These are phyloP conservation scores for Oenanthe oenanthe DNA, from an alignment of 2,113 vertebrate species.

Conservation along the genomic window DNA sequence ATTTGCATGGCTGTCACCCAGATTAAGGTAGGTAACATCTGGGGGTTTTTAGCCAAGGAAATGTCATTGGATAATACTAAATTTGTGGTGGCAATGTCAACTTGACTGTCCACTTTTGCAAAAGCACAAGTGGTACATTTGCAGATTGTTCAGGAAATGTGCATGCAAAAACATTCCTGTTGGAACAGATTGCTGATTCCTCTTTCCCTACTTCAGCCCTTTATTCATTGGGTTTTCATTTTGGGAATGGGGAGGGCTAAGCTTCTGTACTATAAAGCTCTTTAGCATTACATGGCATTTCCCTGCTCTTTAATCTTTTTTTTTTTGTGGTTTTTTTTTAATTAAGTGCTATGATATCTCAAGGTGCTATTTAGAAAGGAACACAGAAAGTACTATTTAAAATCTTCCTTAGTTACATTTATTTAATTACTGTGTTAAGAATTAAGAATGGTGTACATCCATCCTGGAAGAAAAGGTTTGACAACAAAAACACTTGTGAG, in stretches of 20 bases:
- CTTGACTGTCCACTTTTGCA: background rate
- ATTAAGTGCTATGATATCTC: background rate
- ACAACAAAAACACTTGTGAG: background rate
- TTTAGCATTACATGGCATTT: background rate
- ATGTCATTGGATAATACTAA: background rate
- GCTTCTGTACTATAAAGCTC: background rate
- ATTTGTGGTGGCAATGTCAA: background rate
- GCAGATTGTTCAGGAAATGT: slow-evolving; percentile 57
- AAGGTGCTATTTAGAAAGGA: background rate
- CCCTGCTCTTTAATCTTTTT: background rate
- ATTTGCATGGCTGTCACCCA: background rate
- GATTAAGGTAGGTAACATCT: slow-evolving; percentile 23
- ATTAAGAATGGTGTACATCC: background rate
- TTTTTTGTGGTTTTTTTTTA: background rate
- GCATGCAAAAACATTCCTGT: slow-evolving; percentile 54
- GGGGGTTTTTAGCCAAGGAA: background rate
- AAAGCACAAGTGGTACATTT: background rate
- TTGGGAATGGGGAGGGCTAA: slow-evolving; percentile 36
- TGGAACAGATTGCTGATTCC: slow-evolving; percentile 48
- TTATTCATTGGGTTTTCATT: slow-evolving; percentile 48
- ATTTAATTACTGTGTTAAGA: background rate
- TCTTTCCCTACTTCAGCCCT: slow-evolving; percentile 26
- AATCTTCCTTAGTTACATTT: background rate
- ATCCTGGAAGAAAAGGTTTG: background rate
- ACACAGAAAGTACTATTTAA: background rate